Conservation (phyloP, 2,888 invertebrate genomes). For the Acleris cristana region DNA sequence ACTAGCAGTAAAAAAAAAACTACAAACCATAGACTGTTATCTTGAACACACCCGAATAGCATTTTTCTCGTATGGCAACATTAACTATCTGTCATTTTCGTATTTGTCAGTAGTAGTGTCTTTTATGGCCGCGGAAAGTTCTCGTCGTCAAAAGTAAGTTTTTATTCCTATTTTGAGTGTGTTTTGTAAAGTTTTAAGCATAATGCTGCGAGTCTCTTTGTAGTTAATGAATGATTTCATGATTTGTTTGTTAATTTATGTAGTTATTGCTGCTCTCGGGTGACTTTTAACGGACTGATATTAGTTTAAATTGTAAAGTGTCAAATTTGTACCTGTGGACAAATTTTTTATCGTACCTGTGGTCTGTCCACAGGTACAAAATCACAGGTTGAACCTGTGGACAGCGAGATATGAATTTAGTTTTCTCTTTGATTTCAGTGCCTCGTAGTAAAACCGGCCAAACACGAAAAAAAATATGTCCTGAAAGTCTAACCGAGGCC, state of each 20-base stretch:
- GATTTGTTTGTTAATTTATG: no score
- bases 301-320: no score
- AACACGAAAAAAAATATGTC: background rate
- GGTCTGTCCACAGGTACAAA: background rate
- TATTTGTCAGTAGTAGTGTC: background rate
- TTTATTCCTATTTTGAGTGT: no score
- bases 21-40: no score
- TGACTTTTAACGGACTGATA: no score
- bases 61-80: background rate
- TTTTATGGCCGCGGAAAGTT: background rate
- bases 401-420: background rate
- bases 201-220: no score
- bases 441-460: background rate
- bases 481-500: background rate
- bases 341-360: background rate
- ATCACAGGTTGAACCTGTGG: background rate
- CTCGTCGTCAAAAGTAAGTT: no score
- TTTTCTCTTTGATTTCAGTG: slow-evolving; percentile 1
- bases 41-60: background rate
- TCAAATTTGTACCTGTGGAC: no score
- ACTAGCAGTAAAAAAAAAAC: no score
- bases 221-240: no score
- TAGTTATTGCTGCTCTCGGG: no score
- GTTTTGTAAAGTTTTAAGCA: no score
- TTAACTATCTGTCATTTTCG: background rate